Evolutionary conservation across 1,140 invertebrate genomes (phyloP), one percentile per base, ranked within the genome.

Genomic region (Tenebrio molitor): DNA sequence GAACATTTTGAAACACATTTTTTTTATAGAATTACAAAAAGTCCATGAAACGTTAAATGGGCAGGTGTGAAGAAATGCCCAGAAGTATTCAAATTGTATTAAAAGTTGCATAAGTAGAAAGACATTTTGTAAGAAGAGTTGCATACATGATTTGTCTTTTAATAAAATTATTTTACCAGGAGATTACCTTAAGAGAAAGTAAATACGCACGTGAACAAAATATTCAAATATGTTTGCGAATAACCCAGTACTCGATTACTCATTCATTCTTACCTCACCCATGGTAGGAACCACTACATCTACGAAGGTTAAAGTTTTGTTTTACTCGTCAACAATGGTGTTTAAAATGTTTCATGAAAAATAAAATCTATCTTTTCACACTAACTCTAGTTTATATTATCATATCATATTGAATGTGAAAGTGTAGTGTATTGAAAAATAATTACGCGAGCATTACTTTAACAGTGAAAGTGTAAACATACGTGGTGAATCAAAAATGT

Each of bases 131-230:
- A 41, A n/a, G 4, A n/a, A 41, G n/a, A n/a, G 36, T 41, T 41
- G 36, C 36, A 41, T 41, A 41, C 12, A 4, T 29, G 25, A 29
- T 4, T 3, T 4, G 3, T 29, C 3, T 29, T 29, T 29, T 4
- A 29, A 29, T 29, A 29, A 29, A 29, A 29, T 29, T 29, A 8
- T 29, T 39, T 10, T 17, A 44, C 10, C 23, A n/a, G 2, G 36
- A 50, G 41, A 33, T 50, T 29, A 58, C 50, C 69, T 63, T 29
- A 77, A 75, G 78, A 77, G 78, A 79, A 79, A 77, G 76, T 76
- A 79, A 77, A 71, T 66, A 71, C 76, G 77, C 78, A 79, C 78
- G 76, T 79, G 78, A 79, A 79, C 75, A 75, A 77, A 79, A 78
- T 79, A 78, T 79, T 79, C 76, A 79, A 79, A 79, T 77, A 69